A percentile compares a stretch with the other conserved stretches of the same genome.
phyloP scores from a whole-genome alignment of 2,888 invertebrate genomes.

The Masnerella sp. region DNA sequence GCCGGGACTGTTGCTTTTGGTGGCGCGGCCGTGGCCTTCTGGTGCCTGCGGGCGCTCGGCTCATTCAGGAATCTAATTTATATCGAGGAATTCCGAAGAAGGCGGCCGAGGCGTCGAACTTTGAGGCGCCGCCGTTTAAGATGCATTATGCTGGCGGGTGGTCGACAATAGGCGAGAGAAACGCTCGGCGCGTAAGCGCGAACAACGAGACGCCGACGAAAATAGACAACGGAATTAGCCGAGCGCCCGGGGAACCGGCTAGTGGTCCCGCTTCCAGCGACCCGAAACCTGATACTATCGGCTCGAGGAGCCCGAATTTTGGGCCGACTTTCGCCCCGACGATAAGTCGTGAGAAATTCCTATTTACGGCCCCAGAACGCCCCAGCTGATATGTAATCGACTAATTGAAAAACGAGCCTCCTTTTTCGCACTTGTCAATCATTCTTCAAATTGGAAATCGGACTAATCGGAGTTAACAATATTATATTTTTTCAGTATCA shows the following conservation, averaged over 20 bases:
- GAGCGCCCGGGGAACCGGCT: slow-evolving; percentile 29
- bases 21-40: slow-evolving; percentile 33
- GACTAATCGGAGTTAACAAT: too few species aligned
- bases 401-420: too few species aligned
- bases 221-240: slow-evolving; percentile 52
- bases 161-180: slow-evolving; percentile 70
- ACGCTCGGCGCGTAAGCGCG: slow-evolving; percentile 45
- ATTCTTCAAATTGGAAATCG: too few species aligned
- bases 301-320: slow-evolving; percentile 46
- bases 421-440: too few species aligned
- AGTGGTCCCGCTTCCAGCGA: slow-evolving; percentile 23
- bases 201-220: slow-evolving; percentile 49
- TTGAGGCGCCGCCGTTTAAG: slow-evolving; percentile 77
- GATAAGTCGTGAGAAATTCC: slow-evolving; percentile 57
- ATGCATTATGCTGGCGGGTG: slow-evolving; percentile 75
- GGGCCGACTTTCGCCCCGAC: slow-evolving; percentile 51
- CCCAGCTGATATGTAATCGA: too few species aligned
- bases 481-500: too few species aligned
- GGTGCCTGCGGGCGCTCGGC: slow-evolving; percentile 62
- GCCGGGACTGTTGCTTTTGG: slow-evolving; percentile 43
- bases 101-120: slow-evolving; percentile 75
- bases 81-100: slow-evolving; percentile 75
- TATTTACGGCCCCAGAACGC: too few species aligned
- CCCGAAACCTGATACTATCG: slow-evolving; percentile 65
- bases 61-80: slow-evolving; percentile 76